Evolutionary conservation across 2,797 vertebrate species (phyloP), one percentile per base, ranked within the genome.

Genomic region (Nyctalus aviator): DNA sequence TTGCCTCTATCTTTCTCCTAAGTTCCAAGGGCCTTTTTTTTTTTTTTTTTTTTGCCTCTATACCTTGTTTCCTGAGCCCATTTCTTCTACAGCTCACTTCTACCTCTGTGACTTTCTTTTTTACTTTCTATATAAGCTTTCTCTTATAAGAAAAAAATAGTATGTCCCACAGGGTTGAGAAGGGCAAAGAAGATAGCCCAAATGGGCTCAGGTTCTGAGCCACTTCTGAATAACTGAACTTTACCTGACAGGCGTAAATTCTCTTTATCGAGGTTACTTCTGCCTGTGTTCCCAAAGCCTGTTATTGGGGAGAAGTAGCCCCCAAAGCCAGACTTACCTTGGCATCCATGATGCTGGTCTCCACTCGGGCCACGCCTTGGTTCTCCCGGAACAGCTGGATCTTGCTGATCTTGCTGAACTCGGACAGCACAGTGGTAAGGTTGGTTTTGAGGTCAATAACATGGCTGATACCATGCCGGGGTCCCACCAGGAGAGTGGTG

Each of bases 381-480:
- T 99, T 99, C 97, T 99, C 99, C 97, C 99, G 97, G 97, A 99
- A 99, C 90, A 99, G 99, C 98, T 99, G 99, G 97, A 99, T 98
- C 98, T 99, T 99, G 97, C 99, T 99, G 97, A 99, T 98, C 46
- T 99, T 98, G 97, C 99, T 99, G 98, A 99, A 99, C 98, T 99
- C 99, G 0, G 99, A 98, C 97, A 99, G 98, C 98, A 99, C 99
- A 0, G 99, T 99, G 96, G 99, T 99, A 72, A 99, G 99, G 98
- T 99, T 99, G 97, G 99, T 99, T 98, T 99, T 99, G 97, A 99
- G 98, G 98, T 99, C 99, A 23, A 99, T 99, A 94, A 99, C 99
- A 50, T 99, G 99, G 97, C 99, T 99, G 97, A 99, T 99, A 85
- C 99, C 99, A 0, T 99, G 99, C 82, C 99, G 99, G 30, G 99